Evolutionary conservation across 2,888 invertebrate genomes (phyloP), one percentile per base, ranked within the genome.

Genomic region (Therioaphis trifolii): DNA sequence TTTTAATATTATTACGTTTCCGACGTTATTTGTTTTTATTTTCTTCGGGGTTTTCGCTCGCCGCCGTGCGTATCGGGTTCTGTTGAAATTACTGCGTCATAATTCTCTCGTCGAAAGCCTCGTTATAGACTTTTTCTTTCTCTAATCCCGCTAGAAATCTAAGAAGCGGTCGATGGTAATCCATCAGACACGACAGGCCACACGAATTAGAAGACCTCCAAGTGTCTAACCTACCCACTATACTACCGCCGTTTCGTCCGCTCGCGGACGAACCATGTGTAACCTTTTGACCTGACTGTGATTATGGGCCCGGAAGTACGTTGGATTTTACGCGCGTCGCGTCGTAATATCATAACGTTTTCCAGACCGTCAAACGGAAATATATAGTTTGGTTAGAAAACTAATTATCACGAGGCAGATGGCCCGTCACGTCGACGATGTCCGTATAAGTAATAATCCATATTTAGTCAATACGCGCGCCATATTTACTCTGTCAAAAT

Each of bases 131-230:
- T 24, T 66, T 24, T 21, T 77, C n/a, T 35, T 35, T 66, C 24
- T 18, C 29, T 15, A 68, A 68, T 78, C 49, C 35, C 24, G 5
- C 72, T 40, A 58, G 58, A 79, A 71, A 79, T 79, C 27, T 52
- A 43, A 61, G 35, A 35, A 58, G n/a, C n/a, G n/a, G 61, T 71
- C 46, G 35, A 14, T 27, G 49, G 35, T 80, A 80, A 80, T 80
- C 61, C 49, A 61, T 80, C 49, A 29, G 21, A 69, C 21, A 58
- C 29, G 71, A 61, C 72, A 35, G 24, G 21, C 49, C 61, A 49
- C 61, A 49, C 18, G 72, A 80, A 58, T 79, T 71, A 46, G 58
- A 71, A 71, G 80, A 58, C 80, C 11, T 71, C 46, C 24, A n/a
- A 71, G 24, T 58, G 27, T 18, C n/a, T n/a, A n/a, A n/a, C n/a